phyloP scores from a whole-genome alignment of 1,140 invertebrate species.

The Lithobius niger region DNA sequence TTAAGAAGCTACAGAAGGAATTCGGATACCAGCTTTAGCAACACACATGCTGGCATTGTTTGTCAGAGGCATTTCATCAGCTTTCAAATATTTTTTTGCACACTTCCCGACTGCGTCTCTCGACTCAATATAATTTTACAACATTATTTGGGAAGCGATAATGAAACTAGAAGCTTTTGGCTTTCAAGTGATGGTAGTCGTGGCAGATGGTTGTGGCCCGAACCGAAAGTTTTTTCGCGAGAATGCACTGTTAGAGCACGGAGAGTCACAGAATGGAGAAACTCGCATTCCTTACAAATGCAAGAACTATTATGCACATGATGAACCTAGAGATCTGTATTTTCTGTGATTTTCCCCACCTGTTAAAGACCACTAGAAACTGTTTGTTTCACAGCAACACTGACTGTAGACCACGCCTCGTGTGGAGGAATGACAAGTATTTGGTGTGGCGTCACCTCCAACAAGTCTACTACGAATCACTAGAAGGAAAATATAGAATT shows the following conservation, averaged over 20 bases:
- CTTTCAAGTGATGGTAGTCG: background rate
- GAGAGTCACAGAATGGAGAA: too few species aligned
- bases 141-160: conserved; percentile 1
- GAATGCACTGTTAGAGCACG: too few species aligned
- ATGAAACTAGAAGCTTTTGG: background rate
- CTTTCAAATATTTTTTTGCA: conserved; percentile 8
- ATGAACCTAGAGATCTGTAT: background rate
- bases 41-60: conserved; percentile 8
- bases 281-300: conserved; percentile 2
- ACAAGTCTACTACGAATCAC: background rate
- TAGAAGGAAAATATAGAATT: background rate
- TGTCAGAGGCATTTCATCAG: background rate
- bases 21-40: background rate
- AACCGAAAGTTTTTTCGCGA: background rate
- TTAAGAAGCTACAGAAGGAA: background rate
- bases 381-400: background rate
- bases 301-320: background rate
- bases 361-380: conserved; percentile 3
- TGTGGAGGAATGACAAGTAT: background rate
- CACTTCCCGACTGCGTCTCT: conserved; percentile 1
- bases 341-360: conserved; percentile 1
- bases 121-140: background rate
- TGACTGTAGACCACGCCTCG: background rate
- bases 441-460: background rate
- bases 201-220: background rate